A percentile compares a stretch with the other conserved stretches of the same genome.
phyloP scores from a whole-genome alignment of 2,113 vertebrate genomes.

The Elanus axillaris region DNA sequence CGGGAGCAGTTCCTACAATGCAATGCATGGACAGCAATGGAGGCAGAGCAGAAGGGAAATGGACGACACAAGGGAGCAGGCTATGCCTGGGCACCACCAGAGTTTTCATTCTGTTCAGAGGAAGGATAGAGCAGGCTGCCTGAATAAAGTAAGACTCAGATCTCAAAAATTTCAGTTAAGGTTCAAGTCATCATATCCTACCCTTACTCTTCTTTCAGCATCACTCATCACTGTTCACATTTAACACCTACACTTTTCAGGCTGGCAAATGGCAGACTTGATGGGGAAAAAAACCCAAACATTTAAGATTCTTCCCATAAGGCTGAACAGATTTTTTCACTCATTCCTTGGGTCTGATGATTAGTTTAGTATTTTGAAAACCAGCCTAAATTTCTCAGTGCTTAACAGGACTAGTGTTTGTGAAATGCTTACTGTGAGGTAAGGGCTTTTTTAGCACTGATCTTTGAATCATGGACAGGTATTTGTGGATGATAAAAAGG shows the following conservation, averaged over 20 bases:
- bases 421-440: background rate
- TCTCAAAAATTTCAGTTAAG: too few species aligned
- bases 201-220: background rate
- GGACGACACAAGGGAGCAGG: background rate
- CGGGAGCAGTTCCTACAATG: background rate
- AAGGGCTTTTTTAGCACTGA: background rate
- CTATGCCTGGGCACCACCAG: background rate
- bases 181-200: background rate
- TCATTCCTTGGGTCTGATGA: background rate
- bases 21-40: background rate
- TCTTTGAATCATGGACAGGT: background rate
- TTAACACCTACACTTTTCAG: background rate
- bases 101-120: background rate
- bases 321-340: background rate
- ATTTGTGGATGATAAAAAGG: background rate
- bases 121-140: background rate
- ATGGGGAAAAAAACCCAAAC: background rate
- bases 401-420: background rate
- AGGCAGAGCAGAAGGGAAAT: background rate
- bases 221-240: background rate
- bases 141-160: background rate
- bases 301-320: background rate
- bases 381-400: background rate
- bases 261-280: background rate
- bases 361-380: background rate